phyloP scores from a whole-genome alignment of 2,113 vertebrate species.

The Dendrocopos noguchii region DNA sequence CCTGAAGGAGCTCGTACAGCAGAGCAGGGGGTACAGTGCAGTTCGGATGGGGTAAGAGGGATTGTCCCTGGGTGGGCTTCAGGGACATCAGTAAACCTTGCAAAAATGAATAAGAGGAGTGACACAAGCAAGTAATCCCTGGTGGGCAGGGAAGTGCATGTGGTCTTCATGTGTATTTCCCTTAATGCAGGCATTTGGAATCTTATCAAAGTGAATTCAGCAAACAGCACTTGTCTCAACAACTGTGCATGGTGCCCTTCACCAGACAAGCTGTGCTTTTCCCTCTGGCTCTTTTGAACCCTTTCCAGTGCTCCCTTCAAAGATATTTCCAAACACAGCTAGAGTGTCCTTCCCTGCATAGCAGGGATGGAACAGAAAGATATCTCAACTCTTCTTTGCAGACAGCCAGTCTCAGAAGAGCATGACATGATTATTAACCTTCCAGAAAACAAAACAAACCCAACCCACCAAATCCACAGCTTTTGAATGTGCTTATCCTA shows the following conservation, averaged over 20 bases:
- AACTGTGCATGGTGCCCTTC: background rate
- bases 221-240: background rate
- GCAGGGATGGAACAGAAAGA: background rate
- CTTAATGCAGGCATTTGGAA: background rate
- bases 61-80: background rate
- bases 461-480: background rate
- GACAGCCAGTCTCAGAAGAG: background rate
- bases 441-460: background rate
- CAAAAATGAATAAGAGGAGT: background rate
- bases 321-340: background rate
- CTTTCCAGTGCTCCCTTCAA: background rate
- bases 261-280: background rate
- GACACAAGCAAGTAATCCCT: background rate
- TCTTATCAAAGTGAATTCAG: background rate
- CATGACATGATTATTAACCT: background rate
- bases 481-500: background rate
- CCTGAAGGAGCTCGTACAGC: background rate
- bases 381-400: background rate
- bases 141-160: background rate
- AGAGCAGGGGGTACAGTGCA: fast-evolving
- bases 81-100: background rate
- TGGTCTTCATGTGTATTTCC: background rate
- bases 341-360: background rate
- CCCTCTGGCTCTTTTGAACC: background rate
- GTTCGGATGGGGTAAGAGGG: background rate